Base-by-base conservation (phyloP, 2,797 vertebrate genomes). In the Halcyon smyrnensis region DNA sequence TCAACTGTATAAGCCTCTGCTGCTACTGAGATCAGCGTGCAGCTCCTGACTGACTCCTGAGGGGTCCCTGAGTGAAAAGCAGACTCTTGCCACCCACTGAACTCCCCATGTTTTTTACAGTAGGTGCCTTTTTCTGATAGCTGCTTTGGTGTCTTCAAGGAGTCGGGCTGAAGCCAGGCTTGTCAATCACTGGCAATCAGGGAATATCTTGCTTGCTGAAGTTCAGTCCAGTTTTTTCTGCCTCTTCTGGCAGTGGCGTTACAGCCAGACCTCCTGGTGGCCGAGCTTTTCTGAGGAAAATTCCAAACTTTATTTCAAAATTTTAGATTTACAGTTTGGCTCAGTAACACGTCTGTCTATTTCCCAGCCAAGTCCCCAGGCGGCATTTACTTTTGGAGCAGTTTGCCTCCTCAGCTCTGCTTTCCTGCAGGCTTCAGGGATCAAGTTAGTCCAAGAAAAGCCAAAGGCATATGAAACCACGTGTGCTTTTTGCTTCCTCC, bases 281-380 rank as follows among this genome's bases (percentile, higher is more conserved):
- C 67, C 20, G 2, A 87, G 81, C 53, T 92, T 94, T 95, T 90
- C 81, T 78, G 90, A 90, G 62, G 77, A 96, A 94, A 95, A 96
- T 95, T 94, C 88, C 88, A 71, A 97, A 95, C 75, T 95, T 95
- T 83, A 83, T 95, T 97, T 97, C 88, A 95, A 91, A 97, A 95
- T 94, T 96, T 92, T 71, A 92, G 90, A 95, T 96, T 96, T 91
- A 90, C 86, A 84, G 74, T 93, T 95, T 94, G 93, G 91, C 90
- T 93, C 70, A 25, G 67, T 68, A 90, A 74, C 36, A 11, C 16
- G 69, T 86, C 90, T 87, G 41, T 89, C 80, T 95, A 92, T 85
- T 83, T 96, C 92, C 78, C 62, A 81, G 93, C 90, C 86, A 95
- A 90, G 83, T 95, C 93, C 93, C 88, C 81, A 87, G 94, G 96